A percentile compares a stretch with the other conserved stretches of the same genome.
Conservation (phyloP, 2,113 vertebrate genomes). For the Myrmecophaga tridactyla region DNA sequence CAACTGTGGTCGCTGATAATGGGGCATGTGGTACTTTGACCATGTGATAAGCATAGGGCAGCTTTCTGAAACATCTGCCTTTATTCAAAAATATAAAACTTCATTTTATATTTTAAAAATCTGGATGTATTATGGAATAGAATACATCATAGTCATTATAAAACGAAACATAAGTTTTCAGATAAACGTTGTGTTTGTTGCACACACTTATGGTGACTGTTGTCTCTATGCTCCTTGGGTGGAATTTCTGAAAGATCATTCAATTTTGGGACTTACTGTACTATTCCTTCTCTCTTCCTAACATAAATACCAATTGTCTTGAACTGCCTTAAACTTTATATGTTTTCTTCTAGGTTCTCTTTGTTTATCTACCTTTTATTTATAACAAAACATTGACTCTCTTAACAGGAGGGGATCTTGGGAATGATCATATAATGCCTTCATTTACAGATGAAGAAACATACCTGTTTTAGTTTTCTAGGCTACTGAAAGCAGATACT, state of each 20-base stretch:
- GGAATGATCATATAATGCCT: no score
- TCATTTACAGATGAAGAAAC: not conserved
- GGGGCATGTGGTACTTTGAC: no score
- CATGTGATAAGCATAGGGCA: no score
- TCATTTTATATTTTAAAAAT: not conserved
- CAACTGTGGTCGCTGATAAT: not conserved
- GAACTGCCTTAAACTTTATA: not conserved
- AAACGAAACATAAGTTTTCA: not conserved
- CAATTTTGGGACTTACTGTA: not conserved
- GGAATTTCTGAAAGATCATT: not conserved
- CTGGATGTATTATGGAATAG: not conserved
- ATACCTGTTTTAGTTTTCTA: no score
- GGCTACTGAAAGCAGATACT: no score
- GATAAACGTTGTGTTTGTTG: not conserved
- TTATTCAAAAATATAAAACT: not conserved
- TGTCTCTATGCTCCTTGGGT: accelerated
- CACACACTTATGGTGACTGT: accelerated
- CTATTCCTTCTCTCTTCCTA: not conserved
- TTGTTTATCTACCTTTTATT: not conserved
- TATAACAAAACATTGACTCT: not conserved
- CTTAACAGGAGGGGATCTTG: not conserved
- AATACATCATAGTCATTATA: no score
- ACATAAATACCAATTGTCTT: not conserved
- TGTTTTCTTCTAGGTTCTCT: not conserved
- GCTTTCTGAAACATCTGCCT: not conserved